Evolutionary conservation across 2,888 invertebrate genomes (phyloP), one percentile per base, ranked within the genome.

Genomic region (Pollenia angustigena): DNA sequence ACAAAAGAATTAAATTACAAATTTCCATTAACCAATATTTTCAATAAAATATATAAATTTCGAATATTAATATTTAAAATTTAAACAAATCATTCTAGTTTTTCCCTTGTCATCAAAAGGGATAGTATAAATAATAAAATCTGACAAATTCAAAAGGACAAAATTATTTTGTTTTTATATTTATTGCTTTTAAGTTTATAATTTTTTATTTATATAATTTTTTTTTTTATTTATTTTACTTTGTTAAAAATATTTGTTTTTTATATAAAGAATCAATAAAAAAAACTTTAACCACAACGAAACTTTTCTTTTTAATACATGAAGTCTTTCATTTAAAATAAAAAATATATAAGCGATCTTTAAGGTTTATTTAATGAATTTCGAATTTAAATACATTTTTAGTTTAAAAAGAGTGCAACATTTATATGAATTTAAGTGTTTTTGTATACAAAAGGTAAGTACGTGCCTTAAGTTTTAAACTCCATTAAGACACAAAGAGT

Each of bases 101-200:
- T 4, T 32, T 32, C 14, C 18, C 58, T n/a, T 9, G 11, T 11
- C 14, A 14, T 40, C 18, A 14, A 44, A 72, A 66, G 16, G 46
- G 6, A 66, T 52, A 32, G 6, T 54, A 46, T 62, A 76, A 32
- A 71, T 81, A 62, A 54, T 46, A 71, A 23, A 58, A 66, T 6
- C 32, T 6, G 32, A 32, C 32, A 32, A 50, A 14, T 44, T 62
- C 7, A 78, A 74, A 68, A 75, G 4, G 75, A 54, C 4, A 54
- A 44, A 62, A 71, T 71, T 62, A 54, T 58, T 78, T 72, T 72
- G 74, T 62, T 56, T 72, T 23, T 42, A 74, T 12, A 69, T 56
- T 68, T 81, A 40, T 79, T 82, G 79, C 56, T 86, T 86, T 82
- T 81, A 78, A 79, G 74, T 86, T 83, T 83, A 74, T 86, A 16